These are phyloP conservation scores for Thermophis baileyi DNA, from an alignment of 2,113 vertebrate genomes.

Conservation along the genomic window DNA sequence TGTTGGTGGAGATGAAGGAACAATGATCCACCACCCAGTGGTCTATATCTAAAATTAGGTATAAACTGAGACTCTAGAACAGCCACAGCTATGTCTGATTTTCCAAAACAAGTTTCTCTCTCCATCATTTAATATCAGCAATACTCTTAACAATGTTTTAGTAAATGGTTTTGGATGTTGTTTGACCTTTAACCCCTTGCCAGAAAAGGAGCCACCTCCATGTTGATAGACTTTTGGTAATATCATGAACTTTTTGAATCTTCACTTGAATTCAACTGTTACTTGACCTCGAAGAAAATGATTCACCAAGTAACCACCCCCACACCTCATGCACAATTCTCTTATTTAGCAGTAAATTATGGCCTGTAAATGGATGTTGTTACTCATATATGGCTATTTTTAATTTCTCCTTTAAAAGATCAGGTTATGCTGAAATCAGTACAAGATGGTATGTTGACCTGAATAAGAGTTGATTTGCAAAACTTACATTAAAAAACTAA, in stretches of 20 bases:
- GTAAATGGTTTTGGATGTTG: background rate
- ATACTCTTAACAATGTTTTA: background rate
- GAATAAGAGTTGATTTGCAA: background rate
- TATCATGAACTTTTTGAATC: conserved; percentile 10
- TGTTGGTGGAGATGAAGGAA: background rate
- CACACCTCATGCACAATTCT: conserved; percentile 27
- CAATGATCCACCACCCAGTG: background rate
- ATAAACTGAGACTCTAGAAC: background rate
- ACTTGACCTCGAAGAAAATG: conserved; percentile 18
- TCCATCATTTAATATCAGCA: background rate
- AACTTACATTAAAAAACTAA: background rate
- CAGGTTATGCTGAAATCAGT: conserved; percentile 12
- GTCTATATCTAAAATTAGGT: background rate
- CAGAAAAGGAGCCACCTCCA: background rate
- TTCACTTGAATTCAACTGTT: conserved; percentile 16
- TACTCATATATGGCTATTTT: conserved; percentile 23
- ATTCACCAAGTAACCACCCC: conserved; percentile 13
- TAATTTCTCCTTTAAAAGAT: conserved; percentile 16
- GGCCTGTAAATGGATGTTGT: conserved; percentile 26
- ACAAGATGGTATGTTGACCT: background rate
- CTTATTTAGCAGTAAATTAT: conserved; percentile 23
- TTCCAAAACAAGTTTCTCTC: background rate
- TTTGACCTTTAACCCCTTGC: conserved; percentile 8
- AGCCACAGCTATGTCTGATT: background rate
- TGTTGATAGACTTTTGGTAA: conserved; percentile 5